Base-by-base conservation (phyloP, 2,888 invertebrate species). In the Tetheella fluctuosa region DNA sequence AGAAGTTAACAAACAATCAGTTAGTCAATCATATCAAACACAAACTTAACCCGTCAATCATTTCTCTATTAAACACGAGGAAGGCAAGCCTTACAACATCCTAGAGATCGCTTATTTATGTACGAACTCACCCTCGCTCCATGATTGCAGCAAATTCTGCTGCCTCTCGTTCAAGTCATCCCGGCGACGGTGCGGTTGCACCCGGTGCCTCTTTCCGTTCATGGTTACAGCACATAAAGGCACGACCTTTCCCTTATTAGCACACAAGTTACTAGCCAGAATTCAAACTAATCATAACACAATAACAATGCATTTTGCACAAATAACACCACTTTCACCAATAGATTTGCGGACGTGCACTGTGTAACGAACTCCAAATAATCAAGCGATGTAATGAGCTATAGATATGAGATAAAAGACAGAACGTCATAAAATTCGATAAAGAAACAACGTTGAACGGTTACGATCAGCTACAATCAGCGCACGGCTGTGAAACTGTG, bases 111-210 rank as follows among this genome's bases (percentile, higher is more conserved):
- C 34, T 57, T 56, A 70, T 59, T 20, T 59, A 59, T 61, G 61
- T 23, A 42, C 63, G 30, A 67, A 81, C 92, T 92, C 81, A 92
- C 92, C 93, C 75, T 91, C 83, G 63, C 83, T 89, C 92, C 93
- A 93, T 65, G 88, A 83, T 58, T 88, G 81, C 58, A 92, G 85
- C 72, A 92, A 77, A 69, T 92, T 91, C 79, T 90, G 90, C 48
- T 81, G 83, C 67, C 85, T 88, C 63, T 90, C 90, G 65, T 84
- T 84, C 68, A 86, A 76, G 62, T 88, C 90, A 81, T 90, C 88
- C 60, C 89, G 88, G 62, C 89, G 88, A 62, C 89, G 85, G 58
- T 88, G 84, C 67, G 90, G 89, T 68, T 90, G 85, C 70, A 88
- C 83, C 73, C 89, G 84, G 62, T 77, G 74, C 64, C 80, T 80